These are phyloP conservation scores for Notodromas monacha DNA, from an alignment of 2,888 invertebrate species.

Conservation along the genomic window DNA sequence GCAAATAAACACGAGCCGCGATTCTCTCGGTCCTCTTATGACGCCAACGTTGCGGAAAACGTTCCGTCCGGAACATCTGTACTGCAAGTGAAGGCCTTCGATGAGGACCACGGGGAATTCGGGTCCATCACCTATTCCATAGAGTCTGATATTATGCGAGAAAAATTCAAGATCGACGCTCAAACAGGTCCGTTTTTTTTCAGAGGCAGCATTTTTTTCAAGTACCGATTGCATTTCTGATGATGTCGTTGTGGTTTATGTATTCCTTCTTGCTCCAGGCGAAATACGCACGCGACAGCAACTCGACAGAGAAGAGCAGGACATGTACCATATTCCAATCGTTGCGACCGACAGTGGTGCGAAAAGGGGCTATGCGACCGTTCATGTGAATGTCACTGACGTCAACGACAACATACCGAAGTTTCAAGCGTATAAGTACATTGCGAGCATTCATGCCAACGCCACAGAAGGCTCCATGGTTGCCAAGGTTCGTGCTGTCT, in stretches of 20 bases:
- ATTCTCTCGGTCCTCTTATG: conserved; percentile 16
- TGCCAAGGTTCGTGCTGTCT: conserved; percentile 20
- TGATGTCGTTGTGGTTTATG: neutral
- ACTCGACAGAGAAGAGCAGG: conserved; percentile 37
- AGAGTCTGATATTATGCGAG: conserved; percentile 24
- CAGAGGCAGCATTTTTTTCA: neutral
- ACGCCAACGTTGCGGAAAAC: conserved; percentile 29
- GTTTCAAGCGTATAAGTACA: conserved; percentile 48
- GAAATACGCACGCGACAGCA: conserved; percentile 30
- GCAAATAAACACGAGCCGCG: conserved; percentile 16
- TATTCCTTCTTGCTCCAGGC: conserved; percentile 12
- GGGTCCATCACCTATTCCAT: conserved; percentile 37
- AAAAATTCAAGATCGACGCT: conserved; percentile 17
- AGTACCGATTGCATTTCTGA: conserved; percentile 1
- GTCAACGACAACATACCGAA: conserved; percentile 58
- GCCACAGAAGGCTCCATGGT: conserved; percentile 24
- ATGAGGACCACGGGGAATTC: conserved; percentile 41
- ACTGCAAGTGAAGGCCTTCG: conserved; percentile 39
- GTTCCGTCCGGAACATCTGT: conserved; percentile 37
- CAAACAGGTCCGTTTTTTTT: conserved; percentile 20
- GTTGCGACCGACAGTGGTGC: conserved; percentile 51
- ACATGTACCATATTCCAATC: conserved; percentile 36
- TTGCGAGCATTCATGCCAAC: conserved; percentile 35
- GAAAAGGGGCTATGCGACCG: conserved; percentile 31
- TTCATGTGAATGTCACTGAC: conserved; percentile 48